phyloP scores from a whole-genome alignment of 2,888 invertebrate genomes.

The Agapostemon virescens region DNA sequence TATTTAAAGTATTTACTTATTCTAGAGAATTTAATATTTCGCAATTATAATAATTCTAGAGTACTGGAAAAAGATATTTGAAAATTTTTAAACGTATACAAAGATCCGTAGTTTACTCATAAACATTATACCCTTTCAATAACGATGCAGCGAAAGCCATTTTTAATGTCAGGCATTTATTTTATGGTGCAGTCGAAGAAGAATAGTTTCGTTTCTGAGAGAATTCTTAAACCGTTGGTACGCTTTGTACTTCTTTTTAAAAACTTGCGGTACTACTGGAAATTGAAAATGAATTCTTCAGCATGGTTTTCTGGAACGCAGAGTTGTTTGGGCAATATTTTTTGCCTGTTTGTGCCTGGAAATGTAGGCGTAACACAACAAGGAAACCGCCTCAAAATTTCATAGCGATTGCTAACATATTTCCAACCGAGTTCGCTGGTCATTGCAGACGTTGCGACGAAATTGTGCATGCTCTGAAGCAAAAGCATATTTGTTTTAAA shows the following conservation, averaged over 20 bases:
- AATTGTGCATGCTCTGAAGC: background rate
- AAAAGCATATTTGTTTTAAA: background rate
- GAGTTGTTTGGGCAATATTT: background rate
- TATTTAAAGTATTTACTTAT: too few relatives aligned
- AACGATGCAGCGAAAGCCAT: background rate
- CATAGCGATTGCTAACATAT: background rate
- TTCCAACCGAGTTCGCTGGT: background rate
- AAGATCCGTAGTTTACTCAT: background rate
- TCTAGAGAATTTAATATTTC: too few relatives aligned
- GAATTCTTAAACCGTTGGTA: background rate
- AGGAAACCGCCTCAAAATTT: background rate
- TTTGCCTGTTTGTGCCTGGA: background rate
- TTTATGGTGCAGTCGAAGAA: background rate
- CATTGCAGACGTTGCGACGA: background rate
- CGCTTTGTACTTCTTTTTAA: background rate
- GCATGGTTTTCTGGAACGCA: background rate
- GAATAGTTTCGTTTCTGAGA: background rate
- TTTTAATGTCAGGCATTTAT: background rate
- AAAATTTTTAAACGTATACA: background rate
- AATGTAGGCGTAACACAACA: background rate
- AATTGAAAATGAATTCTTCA: constrained; percentile 16
- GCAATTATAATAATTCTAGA: too few relatives aligned
- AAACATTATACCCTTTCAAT: background rate
- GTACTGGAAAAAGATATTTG: too few relatives aligned
- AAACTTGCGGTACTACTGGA: background rate